Base-by-base conservation (phyloP, 2,888 invertebrate species). In the Xanthostigma xanthostigma region DNA sequence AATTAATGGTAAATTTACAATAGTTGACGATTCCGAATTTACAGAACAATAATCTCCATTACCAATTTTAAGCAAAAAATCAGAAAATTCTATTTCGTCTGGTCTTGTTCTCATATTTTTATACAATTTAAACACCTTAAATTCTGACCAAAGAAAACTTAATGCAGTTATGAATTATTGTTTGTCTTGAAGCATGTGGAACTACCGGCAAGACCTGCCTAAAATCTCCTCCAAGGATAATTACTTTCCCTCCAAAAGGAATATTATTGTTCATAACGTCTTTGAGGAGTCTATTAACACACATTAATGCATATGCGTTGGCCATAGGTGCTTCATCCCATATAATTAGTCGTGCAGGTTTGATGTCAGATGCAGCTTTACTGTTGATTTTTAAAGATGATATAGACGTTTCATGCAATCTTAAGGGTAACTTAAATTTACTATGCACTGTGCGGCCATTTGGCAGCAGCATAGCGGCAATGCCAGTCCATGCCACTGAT, bases 381-480 rank as follows among this genome's bases (percentile, higher is more conserved):
- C 49, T 50, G 8, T 49, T 41, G 35, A 33, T 36, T 41, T 12
- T 43, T 11, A 57, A 54, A 35, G 47, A 51, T n/a, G 50, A 56
- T 9, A 14, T 36, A 13, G 55, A 49, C 12, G 41, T 48, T 9
- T 54, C 51, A 11, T 33, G 46, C 11, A 47, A 38, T 11, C 49
- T 46, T 9, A 57, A 37, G 13, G 55, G 55, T 33, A 57, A 44
- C 33, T 55, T 54, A 43, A 59, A 58, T 9, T 45, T 42, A n/a
- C 55, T 58, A 48, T 61, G 61, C 12, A 54, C 53, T 8, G 60
- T 63, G 44, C 54, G 42, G 5, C 60, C 62, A 36, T 56, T 52
- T 27, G 42, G 42, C 27, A 57, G 41, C 5, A 55, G 38, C 9
- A 50, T 53, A 8, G 56, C 51, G 37, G 54, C 55, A 38, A 56